Conservation (phyloP, 2,113 vertebrate genomes). For the Pomatostomus ruficeps region DNA sequence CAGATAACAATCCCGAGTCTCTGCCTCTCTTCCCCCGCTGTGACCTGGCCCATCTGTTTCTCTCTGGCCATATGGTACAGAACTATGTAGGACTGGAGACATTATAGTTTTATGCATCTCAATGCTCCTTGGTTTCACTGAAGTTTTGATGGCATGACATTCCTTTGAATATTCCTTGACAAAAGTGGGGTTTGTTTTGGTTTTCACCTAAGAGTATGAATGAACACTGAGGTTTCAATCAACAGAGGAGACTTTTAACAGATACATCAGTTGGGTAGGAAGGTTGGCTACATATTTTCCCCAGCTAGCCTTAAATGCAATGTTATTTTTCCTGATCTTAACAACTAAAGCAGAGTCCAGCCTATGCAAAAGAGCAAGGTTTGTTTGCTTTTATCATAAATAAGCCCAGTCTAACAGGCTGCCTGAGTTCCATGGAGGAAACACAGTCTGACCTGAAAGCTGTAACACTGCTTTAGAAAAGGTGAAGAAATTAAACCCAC, state of each 20-base stretch:
- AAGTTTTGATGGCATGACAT: background rate
- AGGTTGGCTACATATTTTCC: background rate
- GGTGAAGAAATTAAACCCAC: background rate
- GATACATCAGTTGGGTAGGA: background rate
- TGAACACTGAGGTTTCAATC: background rate
- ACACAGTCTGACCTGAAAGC: background rate
- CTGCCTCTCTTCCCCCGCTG: slow-evolving; percentile 44
- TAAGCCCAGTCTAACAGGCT: background rate
- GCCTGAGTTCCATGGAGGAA: background rate
- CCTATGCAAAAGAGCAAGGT: background rate
- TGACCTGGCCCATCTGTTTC: slow-evolving; percentile 75
- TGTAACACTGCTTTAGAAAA: background rate
- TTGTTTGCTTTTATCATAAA: background rate
- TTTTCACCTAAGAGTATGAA: background rate
- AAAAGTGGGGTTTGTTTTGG: background rate
- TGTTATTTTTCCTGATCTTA: background rate
- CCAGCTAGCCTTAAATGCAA: background rate
- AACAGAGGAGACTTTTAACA: background rate
- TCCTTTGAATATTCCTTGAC: slow-evolving; percentile 24
- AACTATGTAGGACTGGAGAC: slow-evolving; percentile 10
- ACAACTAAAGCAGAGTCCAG: background rate
- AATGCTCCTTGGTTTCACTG: slow-evolving; percentile 37
- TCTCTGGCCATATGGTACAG: slow-evolving; percentile 62
- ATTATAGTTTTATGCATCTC: slow-evolving; percentile 42
- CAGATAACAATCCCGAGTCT: slow-evolving; percentile 19